These are phyloP conservation scores for Thripadectes ignobilis DNA, from an alignment of 2,797 vertebrate genomes.

Conservation along the genomic window DNA sequence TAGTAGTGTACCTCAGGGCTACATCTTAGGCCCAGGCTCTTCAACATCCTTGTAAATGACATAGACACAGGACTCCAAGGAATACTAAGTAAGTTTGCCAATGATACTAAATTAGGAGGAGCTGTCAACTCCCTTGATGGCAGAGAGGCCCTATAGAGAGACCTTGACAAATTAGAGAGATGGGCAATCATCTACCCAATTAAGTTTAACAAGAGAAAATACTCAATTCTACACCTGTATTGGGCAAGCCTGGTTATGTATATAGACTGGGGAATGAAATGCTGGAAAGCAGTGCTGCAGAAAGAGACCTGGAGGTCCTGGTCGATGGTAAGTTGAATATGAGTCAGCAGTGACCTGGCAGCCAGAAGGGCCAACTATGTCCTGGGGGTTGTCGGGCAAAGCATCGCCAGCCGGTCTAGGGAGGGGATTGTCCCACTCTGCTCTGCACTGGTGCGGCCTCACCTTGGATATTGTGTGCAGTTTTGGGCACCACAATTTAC, in stretches of 20 bases:
- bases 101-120: background rate
- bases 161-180: background rate
- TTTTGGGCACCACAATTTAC: fast-evolving
- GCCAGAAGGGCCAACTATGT: fast-evolving
- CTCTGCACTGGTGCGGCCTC: fast-evolving
- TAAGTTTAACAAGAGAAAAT: background rate
- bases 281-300: background rate
- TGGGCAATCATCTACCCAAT: background rate
- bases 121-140: background rate
- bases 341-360: background rate
- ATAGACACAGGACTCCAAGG: background rate
- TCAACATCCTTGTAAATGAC: background rate
- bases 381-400: background rate
- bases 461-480: fast-evolving
- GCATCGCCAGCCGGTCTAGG: fast-evolving
- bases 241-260: background rate
- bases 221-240: background rate
- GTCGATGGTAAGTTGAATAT: background rate
- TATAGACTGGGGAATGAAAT: fast-evolving
- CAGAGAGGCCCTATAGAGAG: background rate
- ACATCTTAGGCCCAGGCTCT: background rate
- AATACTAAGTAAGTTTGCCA: background rate
- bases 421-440: fast-evolving
- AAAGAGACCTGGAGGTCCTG: background rate
- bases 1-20: background rate